Conservation (phyloP, 1,140 invertebrate genomes). For the Bombus huntii region DNA sequence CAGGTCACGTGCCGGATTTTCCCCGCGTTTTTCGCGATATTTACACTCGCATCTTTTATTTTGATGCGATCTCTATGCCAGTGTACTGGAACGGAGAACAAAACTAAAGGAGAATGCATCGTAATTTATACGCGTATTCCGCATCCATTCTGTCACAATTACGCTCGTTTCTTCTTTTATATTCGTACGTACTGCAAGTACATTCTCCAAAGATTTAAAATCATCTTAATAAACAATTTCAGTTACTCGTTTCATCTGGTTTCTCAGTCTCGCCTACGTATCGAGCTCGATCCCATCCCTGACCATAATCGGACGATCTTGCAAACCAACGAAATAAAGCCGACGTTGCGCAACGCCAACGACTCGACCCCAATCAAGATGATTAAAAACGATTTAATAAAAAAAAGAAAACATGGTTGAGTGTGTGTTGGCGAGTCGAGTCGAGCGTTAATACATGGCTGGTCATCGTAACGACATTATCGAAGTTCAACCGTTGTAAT, state of each 20-base stretch:
- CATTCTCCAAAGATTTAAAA: not conserved
- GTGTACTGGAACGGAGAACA: too few relatives aligned
- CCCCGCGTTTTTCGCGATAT: not conserved
- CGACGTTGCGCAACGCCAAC: not conserved
- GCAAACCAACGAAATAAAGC: not conserved
- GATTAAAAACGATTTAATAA: not conserved
- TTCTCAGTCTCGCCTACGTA: not conserved
- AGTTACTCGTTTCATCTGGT: not conserved
- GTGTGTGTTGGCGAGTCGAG: not conserved
- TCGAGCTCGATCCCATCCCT: not conserved
- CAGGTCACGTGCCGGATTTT: slow-evolving; percentile 24
- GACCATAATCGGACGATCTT: not conserved
- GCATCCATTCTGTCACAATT: not conserved
- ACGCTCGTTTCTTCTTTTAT: too few relatives aligned
- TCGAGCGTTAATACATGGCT: slow-evolving; percentile 18
- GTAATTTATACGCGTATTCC: not conserved
- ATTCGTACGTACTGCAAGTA: too few relatives aligned
- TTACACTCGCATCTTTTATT: not conserved
- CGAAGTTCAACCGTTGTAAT: slow-evolving; percentile 41
- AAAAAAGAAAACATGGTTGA: not conserved
- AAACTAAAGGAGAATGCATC: not conserved
- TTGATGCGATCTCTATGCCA: too few relatives aligned
- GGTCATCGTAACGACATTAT: slow-evolving; percentile 41
- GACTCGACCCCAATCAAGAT: not conserved
- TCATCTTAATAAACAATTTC: not conserved